A percentile compares a stretch with the other conserved stretches of the same genome.
Evolutionary conservation across 2,797 vertebrate genomes (phyloP).

Genomic region (Parauchenoglanis ngamensis): DNA sequence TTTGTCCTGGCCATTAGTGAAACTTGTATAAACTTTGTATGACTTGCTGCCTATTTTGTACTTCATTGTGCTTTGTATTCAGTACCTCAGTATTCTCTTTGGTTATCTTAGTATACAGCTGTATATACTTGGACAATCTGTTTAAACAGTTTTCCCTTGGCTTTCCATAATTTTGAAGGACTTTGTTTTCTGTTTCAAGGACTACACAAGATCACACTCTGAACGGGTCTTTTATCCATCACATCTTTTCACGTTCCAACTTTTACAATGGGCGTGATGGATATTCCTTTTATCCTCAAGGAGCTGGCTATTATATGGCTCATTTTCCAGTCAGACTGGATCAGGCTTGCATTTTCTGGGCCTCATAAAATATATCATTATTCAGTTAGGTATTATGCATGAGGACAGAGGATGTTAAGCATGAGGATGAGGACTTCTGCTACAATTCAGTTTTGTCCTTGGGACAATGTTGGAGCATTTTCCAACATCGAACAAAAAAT

Average conservation of each 20-base stretch:
- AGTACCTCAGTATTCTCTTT: conserved; percentile 6
- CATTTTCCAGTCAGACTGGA: conserved; percentile 6
- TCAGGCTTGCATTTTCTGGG: conserved; percentile 3
- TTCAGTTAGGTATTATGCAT: conserved; percentile 15
- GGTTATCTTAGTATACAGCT: background rate
- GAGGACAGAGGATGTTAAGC: background rate
- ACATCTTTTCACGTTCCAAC: background rate
- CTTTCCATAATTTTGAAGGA: background rate
- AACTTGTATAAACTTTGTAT: background rate
- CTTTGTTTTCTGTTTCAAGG: conserved; percentile 2
- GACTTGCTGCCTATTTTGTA: background rate
- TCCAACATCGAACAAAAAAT: background rate
- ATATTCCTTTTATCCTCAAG: conserved; percentile 15
- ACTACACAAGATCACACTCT: background rate
- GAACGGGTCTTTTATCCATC: background rate
- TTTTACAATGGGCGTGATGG: background rate
- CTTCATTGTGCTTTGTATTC: background rate
- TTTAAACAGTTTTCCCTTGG: background rate
- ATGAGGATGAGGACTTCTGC: background rate
- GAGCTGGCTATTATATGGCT: conserved; percentile 24
- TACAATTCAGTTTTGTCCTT: conserved; percentile 3
- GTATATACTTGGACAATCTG: background rate
- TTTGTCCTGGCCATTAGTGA: background rate
- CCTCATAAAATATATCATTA: conserved; percentile 29
- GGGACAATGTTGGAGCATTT: background rate